phyloP scores from a whole-genome alignment of 2,888 invertebrate species.

The Rhimphoctona megacephalus region DNA sequence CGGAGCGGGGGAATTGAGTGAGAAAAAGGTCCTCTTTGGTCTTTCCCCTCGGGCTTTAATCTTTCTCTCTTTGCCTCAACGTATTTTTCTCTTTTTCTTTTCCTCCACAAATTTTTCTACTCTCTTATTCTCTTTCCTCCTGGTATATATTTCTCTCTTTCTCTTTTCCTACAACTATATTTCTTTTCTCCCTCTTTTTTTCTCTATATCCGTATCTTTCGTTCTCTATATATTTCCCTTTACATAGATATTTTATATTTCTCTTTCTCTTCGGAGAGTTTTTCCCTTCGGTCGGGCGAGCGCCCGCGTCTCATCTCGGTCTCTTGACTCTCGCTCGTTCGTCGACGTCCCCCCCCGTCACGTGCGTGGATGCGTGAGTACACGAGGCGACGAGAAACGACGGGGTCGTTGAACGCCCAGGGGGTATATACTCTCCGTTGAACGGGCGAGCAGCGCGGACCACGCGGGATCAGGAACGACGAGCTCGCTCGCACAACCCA shows the following conservation, averaged over 20 bases:
- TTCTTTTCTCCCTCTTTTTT: slow-evolving; percentile 12
- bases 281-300: slow-evolving; percentile 27
- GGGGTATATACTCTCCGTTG: slow-evolving; percentile 77
- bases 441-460: slow-evolving; percentile 55
- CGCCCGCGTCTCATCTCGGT: slow-evolving; percentile 37
- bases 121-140: no score
- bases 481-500: slow-evolving; percentile 66
- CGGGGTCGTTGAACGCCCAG: slow-evolving; percentile 82
- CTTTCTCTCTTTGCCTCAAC: slow-evolving; percentile 48
- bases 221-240: slow-evolving; percentile 44
- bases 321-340: slow-evolving; percentile 59
- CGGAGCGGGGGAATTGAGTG: slow-evolving; percentile 48
- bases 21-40: slow-evolving; percentile 68
- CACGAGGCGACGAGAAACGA: slow-evolving; percentile 53
- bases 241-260: slow-evolving; percentile 10
- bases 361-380: slow-evolving; percentile 75
- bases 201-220: slow-evolving; percentile 12
- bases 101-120: no score
- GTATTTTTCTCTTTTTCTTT: slow-evolving; percentile 28
- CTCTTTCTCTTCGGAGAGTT: slow-evolving; percentile 31
- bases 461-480: slow-evolving; percentile 64
- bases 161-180: background rate
- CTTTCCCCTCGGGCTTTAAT: slow-evolving; percentile 65
- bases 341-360: slow-evolving; percentile 65
- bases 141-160: no score